These are phyloP conservation scores for Druon quercuslanigerum DNA, from an alignment of 1,140 invertebrate species.

Conservation along the genomic window DNA sequence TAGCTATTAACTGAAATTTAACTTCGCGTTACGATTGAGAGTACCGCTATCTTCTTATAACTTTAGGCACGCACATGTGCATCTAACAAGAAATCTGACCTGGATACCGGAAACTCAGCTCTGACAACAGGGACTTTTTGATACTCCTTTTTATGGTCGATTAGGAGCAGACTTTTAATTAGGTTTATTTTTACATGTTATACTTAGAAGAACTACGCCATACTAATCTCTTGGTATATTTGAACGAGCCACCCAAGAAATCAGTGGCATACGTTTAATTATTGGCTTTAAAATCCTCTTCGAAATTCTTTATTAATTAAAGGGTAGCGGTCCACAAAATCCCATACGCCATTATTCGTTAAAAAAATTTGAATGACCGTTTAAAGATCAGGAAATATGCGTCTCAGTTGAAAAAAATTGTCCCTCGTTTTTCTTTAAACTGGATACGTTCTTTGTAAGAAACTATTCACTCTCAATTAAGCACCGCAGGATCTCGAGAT, in stretches of 20 bases:
- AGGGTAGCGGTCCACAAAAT: no score
- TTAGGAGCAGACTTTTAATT: neutral
- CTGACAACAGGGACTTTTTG: conserved; percentile 3
- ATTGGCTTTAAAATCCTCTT: no score
- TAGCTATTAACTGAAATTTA: conserved; percentile 39
- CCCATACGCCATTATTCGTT: no score
- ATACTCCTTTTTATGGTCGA: neutral
- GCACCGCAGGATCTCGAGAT: no score
- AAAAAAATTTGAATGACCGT: no score
- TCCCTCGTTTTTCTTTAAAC: no score
- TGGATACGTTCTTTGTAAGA: no score
- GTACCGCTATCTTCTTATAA: conserved; percentile 28
- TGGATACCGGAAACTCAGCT: conserved; percentile 45
- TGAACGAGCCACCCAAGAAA: neutral
- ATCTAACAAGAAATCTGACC: conserved; percentile 37
- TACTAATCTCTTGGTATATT: neutral
- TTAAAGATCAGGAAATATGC: no score
- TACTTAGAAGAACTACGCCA: neutral
- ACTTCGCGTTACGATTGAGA: neutral
- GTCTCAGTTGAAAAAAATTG: no score
- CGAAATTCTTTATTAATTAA: no score
- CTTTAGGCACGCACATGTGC: conserved; percentile 12
- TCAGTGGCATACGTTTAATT: neutral
- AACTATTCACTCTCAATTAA: no score
- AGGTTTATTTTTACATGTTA: neutral